Evolutionary conservation across 2,113 vertebrate genomes (phyloP).

Genomic region (Chrysemys picta): DNA sequence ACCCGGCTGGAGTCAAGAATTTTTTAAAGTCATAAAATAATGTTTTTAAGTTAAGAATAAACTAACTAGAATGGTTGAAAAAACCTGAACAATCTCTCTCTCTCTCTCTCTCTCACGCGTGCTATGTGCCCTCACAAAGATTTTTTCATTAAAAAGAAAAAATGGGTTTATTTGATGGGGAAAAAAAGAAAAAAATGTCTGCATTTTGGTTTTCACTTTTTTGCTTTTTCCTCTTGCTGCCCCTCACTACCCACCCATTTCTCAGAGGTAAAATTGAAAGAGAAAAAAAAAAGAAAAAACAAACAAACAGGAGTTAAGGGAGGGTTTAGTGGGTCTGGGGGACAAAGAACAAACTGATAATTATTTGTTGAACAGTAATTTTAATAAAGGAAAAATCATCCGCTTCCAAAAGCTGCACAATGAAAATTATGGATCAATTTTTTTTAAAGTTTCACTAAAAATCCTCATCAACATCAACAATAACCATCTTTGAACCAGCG

Average conservation of each 20-base stretch:
- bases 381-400: neutral
- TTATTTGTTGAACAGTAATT: neutral
- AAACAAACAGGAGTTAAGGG: neutral
- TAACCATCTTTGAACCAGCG: neutral
- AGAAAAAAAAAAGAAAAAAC: too few relatives aligned
- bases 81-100: neutral
- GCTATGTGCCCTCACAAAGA: neutral
- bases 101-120: neutral
- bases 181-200: neutral
- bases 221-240: neutral
- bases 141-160: neutral
- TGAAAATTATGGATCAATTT: neutral
- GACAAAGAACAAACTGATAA: too few relatives aligned
- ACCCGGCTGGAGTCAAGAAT: neutral
- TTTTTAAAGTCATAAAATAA: neutral
- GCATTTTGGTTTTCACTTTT: neutral
- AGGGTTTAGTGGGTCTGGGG: accelerated
- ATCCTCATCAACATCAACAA: neutral
- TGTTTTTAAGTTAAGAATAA: neutral
- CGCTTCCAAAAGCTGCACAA: neutral
- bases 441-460: neutral
- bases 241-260: neutral
- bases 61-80: neutral
- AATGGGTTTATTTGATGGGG: neutral
- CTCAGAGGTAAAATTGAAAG: neutral